These are phyloP conservation scores for Trissolcus japonicus DNA, from an alignment of 2,888 invertebrate species.

Conservation along the genomic window DNA sequence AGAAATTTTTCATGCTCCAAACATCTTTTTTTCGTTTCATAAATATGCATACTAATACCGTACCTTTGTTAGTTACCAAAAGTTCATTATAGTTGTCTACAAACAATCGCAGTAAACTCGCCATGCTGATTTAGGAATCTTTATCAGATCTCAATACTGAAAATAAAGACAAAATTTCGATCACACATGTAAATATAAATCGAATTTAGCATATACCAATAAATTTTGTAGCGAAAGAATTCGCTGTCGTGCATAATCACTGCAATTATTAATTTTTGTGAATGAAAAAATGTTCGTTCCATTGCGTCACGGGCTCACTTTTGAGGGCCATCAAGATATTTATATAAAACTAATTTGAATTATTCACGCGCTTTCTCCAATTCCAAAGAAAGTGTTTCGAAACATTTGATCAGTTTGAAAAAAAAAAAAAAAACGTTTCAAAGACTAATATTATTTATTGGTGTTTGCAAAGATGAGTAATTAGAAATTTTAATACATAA, in stretches of 20 bases:
- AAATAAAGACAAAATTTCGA: conserved; percentile 4
- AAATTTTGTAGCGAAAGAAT: neutral
- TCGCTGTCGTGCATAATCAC: neutral
- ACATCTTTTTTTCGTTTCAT: conserved; percentile 27
- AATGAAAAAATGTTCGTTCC: neutral
- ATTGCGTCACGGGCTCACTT: neutral
- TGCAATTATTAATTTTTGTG: neutral
- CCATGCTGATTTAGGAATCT: conserved; percentile 69
- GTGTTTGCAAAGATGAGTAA: neutral
- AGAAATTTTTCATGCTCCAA: conserved; percentile 17
- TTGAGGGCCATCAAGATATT: neutral
- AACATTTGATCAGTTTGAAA: neutral
- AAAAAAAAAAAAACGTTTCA: neutral
- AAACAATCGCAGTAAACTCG: conserved; percentile 76
- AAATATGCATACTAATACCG: conserved; percentile 47
- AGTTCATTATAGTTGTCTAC: conserved; percentile 79
- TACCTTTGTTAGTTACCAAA: conserved; percentile 77
- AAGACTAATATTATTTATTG: neutral
- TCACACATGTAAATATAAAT: no score
- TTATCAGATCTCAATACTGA: conserved; percentile 3
- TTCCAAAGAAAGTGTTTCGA: conserved; percentile 22
- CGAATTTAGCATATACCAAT: no score
- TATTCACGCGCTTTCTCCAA: conserved; percentile 18
- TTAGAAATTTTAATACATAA: neutral
- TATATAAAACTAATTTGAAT: conserved; percentile 24